Evolutionary conservation across 2,888 invertebrate genomes (phyloP).

Genomic region (Drosophila ochracea): DNA sequence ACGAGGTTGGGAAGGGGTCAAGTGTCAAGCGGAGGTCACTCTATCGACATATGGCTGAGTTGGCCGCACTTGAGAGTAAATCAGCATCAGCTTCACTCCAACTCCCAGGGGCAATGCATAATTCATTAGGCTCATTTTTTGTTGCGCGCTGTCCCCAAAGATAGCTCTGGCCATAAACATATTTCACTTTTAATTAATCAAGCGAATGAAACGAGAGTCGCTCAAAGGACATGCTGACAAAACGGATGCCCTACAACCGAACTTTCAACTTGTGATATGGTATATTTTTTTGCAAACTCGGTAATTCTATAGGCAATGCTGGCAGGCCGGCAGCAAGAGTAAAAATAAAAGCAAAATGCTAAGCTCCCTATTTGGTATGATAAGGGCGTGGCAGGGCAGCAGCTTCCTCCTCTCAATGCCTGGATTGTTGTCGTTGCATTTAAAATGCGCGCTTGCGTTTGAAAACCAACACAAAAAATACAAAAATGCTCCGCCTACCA

Average conservation of each 20-base stretch:
- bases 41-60: slow-evolving; percentile 22
- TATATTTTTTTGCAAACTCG: slow-evolving; percentile 52
- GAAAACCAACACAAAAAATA: slow-evolving; percentile 77
- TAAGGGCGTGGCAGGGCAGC: slow-evolving; percentile 28
- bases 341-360: slow-evolving; percentile 49
- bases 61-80: slow-evolving; percentile 47
- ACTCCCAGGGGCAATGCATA: slow-evolving; percentile 43
- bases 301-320: slow-evolving; percentile 38
- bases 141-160: slow-evolving; percentile 54
- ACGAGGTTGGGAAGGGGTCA: slow-evolving; percentile 15
- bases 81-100: slow-evolving; percentile 40
- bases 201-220: slow-evolving; percentile 46
- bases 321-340: slow-evolving; percentile 9
- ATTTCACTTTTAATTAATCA: slow-evolving; percentile 79
- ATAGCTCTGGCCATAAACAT: slow-evolving; percentile 59
- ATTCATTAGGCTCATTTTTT: slow-evolving; percentile 60
- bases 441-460: slow-evolving; percentile 85
- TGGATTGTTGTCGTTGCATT: slow-evolving; percentile 67
- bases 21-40: slow-evolving; percentile 44
- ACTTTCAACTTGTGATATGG: slow-evolving; percentile 74
- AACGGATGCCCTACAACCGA: slow-evolving; percentile 70
- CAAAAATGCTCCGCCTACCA: slow-evolving; percentile 84
- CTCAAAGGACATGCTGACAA: slow-evolving; percentile 61
- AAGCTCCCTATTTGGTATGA: slow-evolving; percentile 70
- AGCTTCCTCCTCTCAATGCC: slow-evolving; percentile 7